Conservation (phyloP, 2,113 vertebrate species). For the Cyprinodon brontotheroides region DNA sequence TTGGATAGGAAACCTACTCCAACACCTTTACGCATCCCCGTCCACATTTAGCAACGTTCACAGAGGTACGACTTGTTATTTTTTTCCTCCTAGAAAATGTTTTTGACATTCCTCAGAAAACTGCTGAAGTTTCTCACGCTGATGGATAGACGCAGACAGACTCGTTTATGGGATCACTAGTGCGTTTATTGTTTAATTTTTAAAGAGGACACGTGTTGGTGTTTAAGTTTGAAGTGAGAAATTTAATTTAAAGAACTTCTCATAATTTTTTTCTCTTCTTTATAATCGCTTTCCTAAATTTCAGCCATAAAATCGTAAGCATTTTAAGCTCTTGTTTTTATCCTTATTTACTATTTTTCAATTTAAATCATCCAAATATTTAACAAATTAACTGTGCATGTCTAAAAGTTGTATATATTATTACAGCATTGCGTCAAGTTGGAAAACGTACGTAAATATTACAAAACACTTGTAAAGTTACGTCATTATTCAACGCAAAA, state of each 20-base stretch:
- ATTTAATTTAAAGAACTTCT: neutral
- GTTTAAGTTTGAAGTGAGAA: conserved; percentile 11
- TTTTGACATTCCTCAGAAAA: conserved; percentile 67
- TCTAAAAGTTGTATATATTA: neutral
- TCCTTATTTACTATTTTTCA: neutral
- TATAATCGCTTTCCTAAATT: neutral
- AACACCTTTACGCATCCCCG: conserved; percentile 51
- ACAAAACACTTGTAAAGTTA: neutral
- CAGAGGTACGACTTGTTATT: conserved; percentile 69
- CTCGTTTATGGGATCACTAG: neutral
- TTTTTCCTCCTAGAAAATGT: conserved; percentile 42
- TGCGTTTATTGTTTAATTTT: no score
- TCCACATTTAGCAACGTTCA: conserved; percentile 58
- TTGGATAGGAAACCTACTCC: conserved; percentile 18
- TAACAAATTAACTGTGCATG: neutral
- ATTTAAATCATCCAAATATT: neutral
- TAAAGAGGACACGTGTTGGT: conserved; percentile 65
- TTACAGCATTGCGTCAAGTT: neutral
- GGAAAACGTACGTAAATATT: conserved; percentile 2
- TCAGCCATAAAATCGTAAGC: neutral
- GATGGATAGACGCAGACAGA: conserved; percentile 34
- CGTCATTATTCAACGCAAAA: neutral
- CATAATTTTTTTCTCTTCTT: neutral
- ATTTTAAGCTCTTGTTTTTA: no score
- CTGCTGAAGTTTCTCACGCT: conserved; percentile 56